phyloP scores from a whole-genome alignment of 2,113 vertebrate species.

The Psilopsiagon aymara region DNA sequence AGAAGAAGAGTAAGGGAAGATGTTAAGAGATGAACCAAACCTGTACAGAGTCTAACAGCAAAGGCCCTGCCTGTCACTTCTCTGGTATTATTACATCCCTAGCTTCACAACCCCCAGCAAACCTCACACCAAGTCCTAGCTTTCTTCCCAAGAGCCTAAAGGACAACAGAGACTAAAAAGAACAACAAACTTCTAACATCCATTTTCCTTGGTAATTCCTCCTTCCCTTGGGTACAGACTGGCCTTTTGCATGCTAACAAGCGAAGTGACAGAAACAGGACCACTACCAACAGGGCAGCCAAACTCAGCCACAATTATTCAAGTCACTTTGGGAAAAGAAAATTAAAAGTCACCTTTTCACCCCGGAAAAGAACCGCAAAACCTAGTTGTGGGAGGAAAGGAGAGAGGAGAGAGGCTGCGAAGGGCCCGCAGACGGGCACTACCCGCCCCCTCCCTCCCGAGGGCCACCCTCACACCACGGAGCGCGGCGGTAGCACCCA shows the following conservation, averaged over 20 bases:
- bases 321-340: not conserved
- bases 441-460: not conserved
- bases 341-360: not conserved
- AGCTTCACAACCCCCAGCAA: not conserved
- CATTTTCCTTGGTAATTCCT: not conserved
- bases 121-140: not conserved
- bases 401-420: too few relatives aligned
- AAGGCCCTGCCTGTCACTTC: not conserved
- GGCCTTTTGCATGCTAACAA: not conserved
- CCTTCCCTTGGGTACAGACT: not conserved
- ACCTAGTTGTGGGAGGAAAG: too few relatives aligned
- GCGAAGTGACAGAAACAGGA: not conserved
- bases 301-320: not conserved
- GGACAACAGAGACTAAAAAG: not conserved
- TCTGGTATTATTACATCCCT: not conserved
- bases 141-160: not conserved
- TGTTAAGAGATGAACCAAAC: not conserved
- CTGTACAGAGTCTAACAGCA: not conserved
- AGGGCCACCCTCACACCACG: not conserved
- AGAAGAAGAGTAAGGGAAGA: not conserved
- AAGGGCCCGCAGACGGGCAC: not conserved
- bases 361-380: not conserved
- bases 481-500: not conserved
- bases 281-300: not conserved
- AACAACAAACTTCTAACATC: not conserved